Conservation (phyloP, 1,140 invertebrate species). For the Zaprionus ghesquierei region DNA sequence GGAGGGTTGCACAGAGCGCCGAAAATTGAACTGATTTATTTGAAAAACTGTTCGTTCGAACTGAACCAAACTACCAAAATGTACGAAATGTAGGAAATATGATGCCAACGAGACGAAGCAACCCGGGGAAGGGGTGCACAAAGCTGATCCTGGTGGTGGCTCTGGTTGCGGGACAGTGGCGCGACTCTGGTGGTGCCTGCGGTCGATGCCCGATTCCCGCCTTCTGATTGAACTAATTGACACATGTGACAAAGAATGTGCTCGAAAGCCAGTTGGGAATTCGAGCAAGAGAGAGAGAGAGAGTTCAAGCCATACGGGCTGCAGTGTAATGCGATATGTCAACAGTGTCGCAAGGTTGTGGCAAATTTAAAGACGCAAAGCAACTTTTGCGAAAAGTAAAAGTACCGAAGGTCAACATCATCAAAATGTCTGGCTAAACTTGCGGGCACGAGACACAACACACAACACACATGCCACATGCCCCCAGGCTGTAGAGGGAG, state of each 20-base stretch:
- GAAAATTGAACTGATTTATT: slow-evolving; percentile 26
- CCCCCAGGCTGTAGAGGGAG: slow-evolving; percentile 1
- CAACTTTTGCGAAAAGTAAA: slow-evolving; percentile 65
- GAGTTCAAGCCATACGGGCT: slow-evolving; percentile 6
- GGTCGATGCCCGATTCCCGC: slow-evolving; percentile 46
- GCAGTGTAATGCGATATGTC: slow-evolving; percentile 75
- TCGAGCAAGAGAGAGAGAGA: neutral
- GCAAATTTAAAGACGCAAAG: slow-evolving; percentile 64
- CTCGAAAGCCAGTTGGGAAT: slow-evolving; percentile 52
- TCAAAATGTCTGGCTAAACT: slow-evolving; percentile 72
- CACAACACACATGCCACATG: slow-evolving; percentile 31
- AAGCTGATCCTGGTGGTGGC: slow-evolving; percentile 21
- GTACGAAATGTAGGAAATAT: slow-evolving; percentile 48
- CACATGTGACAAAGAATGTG: slow-evolving; percentile 52
- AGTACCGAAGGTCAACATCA: slow-evolving; percentile 81
- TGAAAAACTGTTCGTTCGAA: slow-evolving; percentile 17
- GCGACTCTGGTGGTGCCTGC: slow-evolving; percentile 28
- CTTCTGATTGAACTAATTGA: slow-evolving; percentile 76
- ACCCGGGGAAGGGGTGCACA: slow-evolving; percentile 14
- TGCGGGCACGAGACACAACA: slow-evolving; percentile 36
- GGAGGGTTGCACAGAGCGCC: slow-evolving; percentile 3
- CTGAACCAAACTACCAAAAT: slow-evolving; percentile 11
- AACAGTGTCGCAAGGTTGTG: slow-evolving; percentile 59
- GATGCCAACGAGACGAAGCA: slow-evolving; percentile 12
- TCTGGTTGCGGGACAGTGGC: slow-evolving; percentile 1